phyloP scores from a whole-genome alignment of 2,888 invertebrate species.

The Caenorhabditis sp. region DNA sequence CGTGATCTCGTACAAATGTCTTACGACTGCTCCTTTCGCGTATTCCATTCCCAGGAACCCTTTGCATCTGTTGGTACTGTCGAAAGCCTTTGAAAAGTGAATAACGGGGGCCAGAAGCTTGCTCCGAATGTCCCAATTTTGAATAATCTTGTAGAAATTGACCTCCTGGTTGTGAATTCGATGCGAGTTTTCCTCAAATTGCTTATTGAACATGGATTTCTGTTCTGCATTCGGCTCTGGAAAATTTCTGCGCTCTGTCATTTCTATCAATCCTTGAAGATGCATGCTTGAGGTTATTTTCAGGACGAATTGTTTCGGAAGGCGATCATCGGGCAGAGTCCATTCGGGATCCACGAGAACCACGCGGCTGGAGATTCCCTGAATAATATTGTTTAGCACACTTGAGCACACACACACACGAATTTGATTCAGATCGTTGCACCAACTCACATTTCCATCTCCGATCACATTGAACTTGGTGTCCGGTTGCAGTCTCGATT shows the following conservation, averaged over 20 bases:
- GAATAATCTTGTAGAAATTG: constrained; percentile 22
- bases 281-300: constrained; percentile 30
- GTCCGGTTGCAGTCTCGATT: neutral
- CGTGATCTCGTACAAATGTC: constrained; percentile 23
- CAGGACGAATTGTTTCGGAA: constrained; percentile 34
- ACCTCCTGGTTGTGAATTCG: constrained; percentile 40
- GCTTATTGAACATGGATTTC: no score
- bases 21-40: constrained; percentile 6
- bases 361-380: constrained; percentile 50
- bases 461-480: constrained; percentile 37
- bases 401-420: no score
- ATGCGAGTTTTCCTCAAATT: neutral
- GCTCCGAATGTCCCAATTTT: no score
- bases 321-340: constrained; percentile 5
- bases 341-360: constrained; percentile 41
- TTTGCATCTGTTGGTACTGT: constrained; percentile 13
- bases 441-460: constrained; percentile 47
- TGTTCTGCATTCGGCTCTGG: no score
- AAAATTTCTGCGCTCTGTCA: no score
- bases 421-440: neutral
- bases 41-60: constrained; percentile 47
- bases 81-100: constrained; percentile 20
- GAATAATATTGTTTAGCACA: no score
- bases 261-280: constrained; percentile 1
- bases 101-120: no score